Conservation (phyloP, 2,888 invertebrate genomes). For the Drosophila hamatofila region DNA sequence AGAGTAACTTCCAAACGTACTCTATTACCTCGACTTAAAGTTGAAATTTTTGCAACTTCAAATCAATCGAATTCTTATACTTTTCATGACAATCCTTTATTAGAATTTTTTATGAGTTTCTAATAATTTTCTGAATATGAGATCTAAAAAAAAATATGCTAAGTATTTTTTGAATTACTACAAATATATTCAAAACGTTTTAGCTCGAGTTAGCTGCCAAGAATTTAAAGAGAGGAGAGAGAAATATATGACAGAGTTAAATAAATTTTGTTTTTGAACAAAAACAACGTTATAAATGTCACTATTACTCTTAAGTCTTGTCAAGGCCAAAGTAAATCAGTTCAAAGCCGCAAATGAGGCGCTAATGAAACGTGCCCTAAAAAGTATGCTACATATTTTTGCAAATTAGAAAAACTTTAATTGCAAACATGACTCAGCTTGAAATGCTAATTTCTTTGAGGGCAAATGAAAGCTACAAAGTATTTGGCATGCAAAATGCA, state of each 20-base stretch:
- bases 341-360: neutral
- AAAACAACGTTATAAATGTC: neutral
- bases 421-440: conserved; percentile 16
- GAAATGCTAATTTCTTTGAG: neutral
- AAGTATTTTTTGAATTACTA: neutral
- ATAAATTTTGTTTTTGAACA: too few species aligned
- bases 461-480: conserved; percentile 13
- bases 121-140: neutral
- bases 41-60: neutral
- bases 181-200: too few species aligned
- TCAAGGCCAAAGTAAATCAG: neutral
- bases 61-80: neutral
- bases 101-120: neutral
- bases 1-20: too few species aligned
- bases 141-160: neutral
- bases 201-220: neutral
- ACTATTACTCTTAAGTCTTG: neutral
- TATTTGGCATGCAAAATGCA: conserved; percentile 43
- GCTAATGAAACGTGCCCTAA: conserved; percentile 1
- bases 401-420: conserved; percentile 1
- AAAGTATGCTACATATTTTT: conserved; percentile 3
- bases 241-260: neutral
- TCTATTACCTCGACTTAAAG: neutral
- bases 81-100: neutral
- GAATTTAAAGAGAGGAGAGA: neutral